Conservation (phyloP, 2,113 vertebrate genomes). For the Corythaeola cristata region DNA sequence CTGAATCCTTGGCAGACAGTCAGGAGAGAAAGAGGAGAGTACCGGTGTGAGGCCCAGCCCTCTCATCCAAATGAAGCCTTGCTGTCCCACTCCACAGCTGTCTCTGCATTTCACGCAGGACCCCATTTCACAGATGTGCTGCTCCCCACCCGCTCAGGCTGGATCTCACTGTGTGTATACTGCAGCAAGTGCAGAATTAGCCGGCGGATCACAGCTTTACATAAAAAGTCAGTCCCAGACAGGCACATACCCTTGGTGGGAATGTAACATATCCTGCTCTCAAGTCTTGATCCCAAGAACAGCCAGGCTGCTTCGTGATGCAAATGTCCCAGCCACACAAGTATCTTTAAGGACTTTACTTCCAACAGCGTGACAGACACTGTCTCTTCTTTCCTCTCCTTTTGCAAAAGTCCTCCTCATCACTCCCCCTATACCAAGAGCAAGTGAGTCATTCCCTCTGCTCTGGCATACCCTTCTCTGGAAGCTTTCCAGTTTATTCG, state of each 20-base stretch:
- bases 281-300: background rate
- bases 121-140: background rate
- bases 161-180: background rate
- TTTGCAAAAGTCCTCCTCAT: background rate
- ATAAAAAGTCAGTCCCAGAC: background rate
- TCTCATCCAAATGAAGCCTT: background rate
- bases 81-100: background rate
- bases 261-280: rapidly evolving
- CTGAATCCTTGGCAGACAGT: background rate
- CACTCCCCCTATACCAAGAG: background rate
- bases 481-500: background rate
- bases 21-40: background rate
- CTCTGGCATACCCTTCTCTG: background rate
- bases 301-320: background rate
- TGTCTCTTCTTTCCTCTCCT: background rate
- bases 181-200: background rate
- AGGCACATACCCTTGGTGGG: background rate
- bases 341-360: background rate
- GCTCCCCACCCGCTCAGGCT: background rate
- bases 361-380: background rate
- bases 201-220: background rate
- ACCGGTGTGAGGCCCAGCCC: background rate
- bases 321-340: background rate
- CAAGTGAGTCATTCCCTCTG: background rate
- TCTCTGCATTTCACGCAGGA: background rate